Evolutionary conservation across 2,888 invertebrate species (phyloP), one percentile per base, ranked within the genome.

Genomic region (Noctua janthina): DNA sequence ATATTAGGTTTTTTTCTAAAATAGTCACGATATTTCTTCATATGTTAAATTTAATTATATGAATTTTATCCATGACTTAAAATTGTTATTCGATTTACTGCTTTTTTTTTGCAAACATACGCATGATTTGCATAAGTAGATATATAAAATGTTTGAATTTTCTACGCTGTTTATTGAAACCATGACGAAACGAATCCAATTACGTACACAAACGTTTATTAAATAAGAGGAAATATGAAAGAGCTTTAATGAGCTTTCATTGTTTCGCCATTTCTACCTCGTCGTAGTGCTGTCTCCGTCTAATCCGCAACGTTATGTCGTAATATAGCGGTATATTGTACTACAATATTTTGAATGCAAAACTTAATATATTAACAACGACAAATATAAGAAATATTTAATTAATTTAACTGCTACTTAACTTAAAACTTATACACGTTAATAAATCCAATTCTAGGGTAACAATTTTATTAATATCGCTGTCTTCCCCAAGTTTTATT

Each of bases 191-290:
- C 29, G 43, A 67, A 59, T 23, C 39, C 20, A 74, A 35, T 62
- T 64, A 29, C 56, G 56, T 11, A 59, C 49, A 66, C 39, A 82
- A 66, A 70, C n/a, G 54, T 62, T 82, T 67, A 72, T 68, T 72
- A 62, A 71, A 39, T 72, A 64, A 49, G 29, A 82, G 29, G 67
- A 46, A 82, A 39, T 29, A 56, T 56, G 82, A 82, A 62, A 68
- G 51, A 72, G 76, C 82, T 82, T 82, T 72, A 82, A 76, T 76
- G 68, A 76, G 76, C 67, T 68, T 82, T 82, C 67, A 82, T 82
- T 82, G 82, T 82, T 68, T 68, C 72, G 67, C 77, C 68, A 68
- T 77, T 76, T 56, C 82, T 71, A 39, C 39, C 15, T 46, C 46
- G 68, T 46, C 46, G 15, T 23, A 62, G 70, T 51, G 59, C 23